Percentiles rank a stretch among this genome's conserved stretches.
phyloP scores from a whole-genome alignment of 2,113 vertebrate species.

The Gnathonemus longibarbis region DNA sequence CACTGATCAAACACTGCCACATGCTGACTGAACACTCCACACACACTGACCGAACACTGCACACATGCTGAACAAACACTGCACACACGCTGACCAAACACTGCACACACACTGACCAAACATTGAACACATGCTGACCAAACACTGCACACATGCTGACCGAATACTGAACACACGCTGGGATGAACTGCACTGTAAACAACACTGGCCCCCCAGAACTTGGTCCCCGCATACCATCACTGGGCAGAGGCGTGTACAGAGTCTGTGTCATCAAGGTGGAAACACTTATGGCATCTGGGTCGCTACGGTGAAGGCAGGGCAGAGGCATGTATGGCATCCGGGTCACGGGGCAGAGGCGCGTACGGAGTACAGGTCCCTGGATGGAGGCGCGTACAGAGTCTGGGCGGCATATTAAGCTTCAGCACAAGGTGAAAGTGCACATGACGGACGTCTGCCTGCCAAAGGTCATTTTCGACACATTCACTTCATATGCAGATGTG shows the following conservation, averaged over 20 bases:
- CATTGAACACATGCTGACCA: not conserved
- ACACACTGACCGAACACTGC: not conserved
- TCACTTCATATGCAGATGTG: not conserved
- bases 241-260: not conserved
- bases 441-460: not conserved
- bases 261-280: not conserved
- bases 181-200: slow-evolving; percentile 64
- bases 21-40: not conserved
- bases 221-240: too few species aligned
- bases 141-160: not conserved
- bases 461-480: not conserved
- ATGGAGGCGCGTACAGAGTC: not conserved
- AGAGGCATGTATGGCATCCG: not conserved
- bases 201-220: slow-evolving; percentile 27
- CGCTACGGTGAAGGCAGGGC: not conserved
- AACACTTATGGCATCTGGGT: not conserved
- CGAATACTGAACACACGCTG: not conserved
- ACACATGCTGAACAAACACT: too few species aligned
- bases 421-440: not conserved
- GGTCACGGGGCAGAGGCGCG: not conserved
- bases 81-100: not conserved
- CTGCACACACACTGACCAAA: not conserved
- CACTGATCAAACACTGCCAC: not conserved
- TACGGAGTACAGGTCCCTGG: too few species aligned
- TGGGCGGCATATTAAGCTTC: not conserved